Percentiles rank a stretch among this genome's conserved stretches.
phyloP scores from a whole-genome alignment of 2,797 vertebrate genomes.

The Hirundo rustica region DNA sequence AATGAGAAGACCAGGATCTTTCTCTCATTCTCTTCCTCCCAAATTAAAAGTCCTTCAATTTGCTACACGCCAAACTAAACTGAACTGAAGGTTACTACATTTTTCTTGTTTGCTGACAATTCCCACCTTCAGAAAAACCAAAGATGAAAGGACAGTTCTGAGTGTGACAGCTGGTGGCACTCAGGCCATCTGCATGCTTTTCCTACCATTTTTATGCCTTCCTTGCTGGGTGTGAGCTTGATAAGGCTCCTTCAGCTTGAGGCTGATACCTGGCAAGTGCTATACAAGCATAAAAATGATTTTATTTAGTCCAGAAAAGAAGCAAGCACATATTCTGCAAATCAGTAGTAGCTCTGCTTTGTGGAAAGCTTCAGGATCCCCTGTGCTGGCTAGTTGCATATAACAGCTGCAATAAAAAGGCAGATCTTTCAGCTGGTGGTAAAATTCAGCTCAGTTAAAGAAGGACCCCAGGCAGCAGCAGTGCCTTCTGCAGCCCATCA shows the following conservation, averaged over 20 bases:
- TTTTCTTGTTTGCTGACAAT: background rate
- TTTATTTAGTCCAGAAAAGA: background rate
- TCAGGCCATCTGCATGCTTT: background rate
- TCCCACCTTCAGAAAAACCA: background rate
- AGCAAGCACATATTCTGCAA: background rate
- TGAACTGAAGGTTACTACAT: background rate
- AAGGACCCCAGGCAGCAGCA: background rate
- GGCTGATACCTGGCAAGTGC: background rate
- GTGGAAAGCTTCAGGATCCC: background rate
- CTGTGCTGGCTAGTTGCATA: background rate
- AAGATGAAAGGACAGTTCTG: background rate
- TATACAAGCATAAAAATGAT: background rate
- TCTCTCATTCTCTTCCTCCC: background rate
- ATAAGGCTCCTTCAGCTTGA: background rate
- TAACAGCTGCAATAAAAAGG: background rate
- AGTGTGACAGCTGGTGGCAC: background rate
- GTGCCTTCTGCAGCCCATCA: background rate
- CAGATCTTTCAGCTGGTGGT: background rate
- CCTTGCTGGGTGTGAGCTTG: background rate
- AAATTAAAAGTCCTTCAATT: background rate
- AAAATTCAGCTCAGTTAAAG: background rate
- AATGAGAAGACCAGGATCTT: background rate
- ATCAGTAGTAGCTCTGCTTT: background rate
- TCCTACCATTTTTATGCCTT: background rate
- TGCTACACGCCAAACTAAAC: background rate